Conservation (phyloP, 2,113 vertebrate genomes). For the Sphyrna mokarran region DNA sequence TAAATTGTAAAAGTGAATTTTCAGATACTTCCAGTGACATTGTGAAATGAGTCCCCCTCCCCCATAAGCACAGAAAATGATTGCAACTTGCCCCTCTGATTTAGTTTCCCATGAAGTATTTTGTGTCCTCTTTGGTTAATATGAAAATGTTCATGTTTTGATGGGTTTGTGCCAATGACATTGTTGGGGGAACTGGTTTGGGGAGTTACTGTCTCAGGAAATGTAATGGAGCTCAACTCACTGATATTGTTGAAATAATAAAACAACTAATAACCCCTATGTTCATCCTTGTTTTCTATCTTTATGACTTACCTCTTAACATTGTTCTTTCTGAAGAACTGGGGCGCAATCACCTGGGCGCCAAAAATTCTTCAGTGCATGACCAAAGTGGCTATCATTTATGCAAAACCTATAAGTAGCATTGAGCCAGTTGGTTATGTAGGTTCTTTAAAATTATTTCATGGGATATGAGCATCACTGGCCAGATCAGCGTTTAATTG, state of each 20-base stretch:
- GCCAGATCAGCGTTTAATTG: not conserved
- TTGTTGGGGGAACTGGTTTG: not conserved
- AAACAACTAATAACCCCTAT: not conserved
- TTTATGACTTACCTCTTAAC: not conserved
- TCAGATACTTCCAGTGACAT: not conserved
- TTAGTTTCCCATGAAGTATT: conserved; percentile 25
- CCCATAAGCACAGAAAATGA: not conserved
- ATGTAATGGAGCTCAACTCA: not conserved
- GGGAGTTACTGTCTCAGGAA: not conserved
- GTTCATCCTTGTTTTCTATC: not conserved
- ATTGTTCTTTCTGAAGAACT: not conserved
- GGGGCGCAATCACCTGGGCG: not conserved
- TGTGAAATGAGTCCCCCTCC: not conserved
- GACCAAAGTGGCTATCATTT: not conserved
- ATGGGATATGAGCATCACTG: too few species aligned
- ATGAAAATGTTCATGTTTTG: not conserved
- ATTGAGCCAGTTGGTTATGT: not conserved
- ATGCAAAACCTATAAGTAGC: too few species aligned
- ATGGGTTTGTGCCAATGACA: not conserved
- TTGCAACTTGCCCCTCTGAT: not conserved
- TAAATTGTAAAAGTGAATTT: conserved; percentile 19
- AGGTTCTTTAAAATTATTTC: not conserved
- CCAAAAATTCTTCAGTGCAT: not conserved
- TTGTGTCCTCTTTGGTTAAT: not conserved
- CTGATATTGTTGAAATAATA: not conserved